phyloP scores from a whole-genome alignment of 2,113 vertebrate genomes.

The Podarcis cretensis region DNA sequence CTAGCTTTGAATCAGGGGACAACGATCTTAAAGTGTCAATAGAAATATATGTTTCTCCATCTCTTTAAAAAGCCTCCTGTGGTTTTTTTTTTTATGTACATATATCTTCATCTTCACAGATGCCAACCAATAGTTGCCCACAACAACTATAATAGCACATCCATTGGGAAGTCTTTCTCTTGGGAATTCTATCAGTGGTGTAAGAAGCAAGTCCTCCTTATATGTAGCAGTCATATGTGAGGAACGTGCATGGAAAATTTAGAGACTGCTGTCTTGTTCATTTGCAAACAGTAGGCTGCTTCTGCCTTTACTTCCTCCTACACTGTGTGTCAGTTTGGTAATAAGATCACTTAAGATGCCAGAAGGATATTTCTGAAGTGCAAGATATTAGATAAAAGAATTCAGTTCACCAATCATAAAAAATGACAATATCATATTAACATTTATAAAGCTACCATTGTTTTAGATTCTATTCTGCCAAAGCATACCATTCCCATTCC shows the following conservation, averaged over 20 bases:
- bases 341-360: constrained; percentile 25
- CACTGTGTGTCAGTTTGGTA: background rate
- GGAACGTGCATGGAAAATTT: background rate
- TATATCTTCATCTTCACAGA: too few relatives aligned
- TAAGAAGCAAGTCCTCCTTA: background rate
- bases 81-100: too few relatives aligned
- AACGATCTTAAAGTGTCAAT: background rate
- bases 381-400: constrained; percentile 28
- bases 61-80: background rate
- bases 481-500: constrained; percentile 37
- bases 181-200: background rate
- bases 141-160: background rate
- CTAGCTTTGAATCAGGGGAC: background rate
- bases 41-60: background rate
- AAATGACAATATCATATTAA: constrained; percentile 34
- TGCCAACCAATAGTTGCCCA: background rate
- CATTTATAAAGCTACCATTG: constrained; percentile 17
- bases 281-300: background rate
- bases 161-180: background rate
- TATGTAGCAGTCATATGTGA: background rate
- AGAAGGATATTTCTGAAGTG: constrained; percentile 32
- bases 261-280: background rate
- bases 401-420: constrained; percentile 33
- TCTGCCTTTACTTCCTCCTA: background rate
- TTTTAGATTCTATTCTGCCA: constrained; percentile 12